Evolutionary conservation across 1,140 invertebrate genomes (phyloP).

Genomic region (Zaprionus africanus): DNA sequence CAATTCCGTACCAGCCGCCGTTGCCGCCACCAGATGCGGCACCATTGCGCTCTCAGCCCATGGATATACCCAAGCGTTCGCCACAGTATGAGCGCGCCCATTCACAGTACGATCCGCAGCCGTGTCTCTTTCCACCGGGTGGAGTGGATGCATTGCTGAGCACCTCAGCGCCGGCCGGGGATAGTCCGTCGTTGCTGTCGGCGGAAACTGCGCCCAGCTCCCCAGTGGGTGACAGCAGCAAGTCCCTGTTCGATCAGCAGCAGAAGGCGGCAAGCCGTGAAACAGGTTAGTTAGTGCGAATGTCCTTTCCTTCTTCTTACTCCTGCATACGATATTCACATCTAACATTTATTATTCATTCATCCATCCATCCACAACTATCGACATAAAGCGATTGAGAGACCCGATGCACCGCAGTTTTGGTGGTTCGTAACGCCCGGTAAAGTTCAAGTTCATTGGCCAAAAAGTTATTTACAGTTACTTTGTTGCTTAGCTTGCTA

Average conservation of each 20-base stretch:
- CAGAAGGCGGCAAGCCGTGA: constrained; percentile 64
- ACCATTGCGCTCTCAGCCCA: constrained; percentile 84
- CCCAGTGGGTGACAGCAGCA: constrained; percentile 71
- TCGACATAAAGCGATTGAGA: constrained; percentile 58
- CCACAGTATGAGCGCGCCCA: constrained; percentile 69
- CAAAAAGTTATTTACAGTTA: constrained; percentile 38
- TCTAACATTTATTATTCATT: constrained; percentile 75
- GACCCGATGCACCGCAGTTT: constrained; percentile 73
- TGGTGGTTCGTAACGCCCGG: constrained; percentile 82
- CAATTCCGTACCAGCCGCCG: constrained; percentile 52
- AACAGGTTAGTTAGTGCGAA: constrained; percentile 65
- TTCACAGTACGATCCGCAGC: constrained; percentile 61
- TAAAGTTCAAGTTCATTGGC: constrained; percentile 71
- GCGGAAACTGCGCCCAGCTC: constrained; percentile 70
- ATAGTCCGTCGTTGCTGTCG: constrained; percentile 46
- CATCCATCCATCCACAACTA: constrained; percentile 24
- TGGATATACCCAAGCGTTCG: constrained; percentile 83
- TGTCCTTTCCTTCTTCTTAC: constrained; percentile 7
- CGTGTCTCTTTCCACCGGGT: constrained; percentile 67
- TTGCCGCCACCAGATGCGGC: constrained; percentile 44
- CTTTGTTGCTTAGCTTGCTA: constrained; percentile 61
- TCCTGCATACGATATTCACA: constrained; percentile 47
- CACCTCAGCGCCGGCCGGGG: constrained; percentile 71
- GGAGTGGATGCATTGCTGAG: constrained; percentile 71
- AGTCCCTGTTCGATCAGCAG: constrained; percentile 72